phyloP scores from a whole-genome alignment of 2,113 vertebrate genomes.

The Indri indri region DNA sequence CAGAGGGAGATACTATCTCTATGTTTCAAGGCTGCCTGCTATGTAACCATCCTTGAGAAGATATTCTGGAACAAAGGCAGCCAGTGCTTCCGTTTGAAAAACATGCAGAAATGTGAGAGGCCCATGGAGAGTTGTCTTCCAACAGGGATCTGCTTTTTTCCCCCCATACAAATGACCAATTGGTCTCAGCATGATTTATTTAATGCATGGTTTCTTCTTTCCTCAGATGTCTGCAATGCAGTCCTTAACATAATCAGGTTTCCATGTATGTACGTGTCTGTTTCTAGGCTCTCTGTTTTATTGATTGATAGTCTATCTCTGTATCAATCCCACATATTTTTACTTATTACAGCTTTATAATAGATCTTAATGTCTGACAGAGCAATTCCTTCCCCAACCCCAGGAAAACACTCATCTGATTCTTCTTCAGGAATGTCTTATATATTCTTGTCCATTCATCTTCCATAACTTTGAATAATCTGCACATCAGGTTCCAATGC shows the following conservation, averaged over 20 bases:
- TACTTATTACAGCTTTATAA: background rate
- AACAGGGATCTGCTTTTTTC: background rate
- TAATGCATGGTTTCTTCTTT: background rate
- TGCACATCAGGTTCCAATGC: background rate
- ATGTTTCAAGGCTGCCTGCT: background rate
- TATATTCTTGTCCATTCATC: background rate
- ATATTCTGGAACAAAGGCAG: background rate
- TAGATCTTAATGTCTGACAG: background rate
- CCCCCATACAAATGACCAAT: background rate
- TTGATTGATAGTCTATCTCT: background rate
- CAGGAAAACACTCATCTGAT: background rate
- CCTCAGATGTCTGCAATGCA: background rate
- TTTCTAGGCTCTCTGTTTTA: background rate
- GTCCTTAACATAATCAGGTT: background rate
- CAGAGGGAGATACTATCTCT: background rate
- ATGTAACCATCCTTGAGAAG: background rate
- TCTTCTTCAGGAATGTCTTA: background rate
- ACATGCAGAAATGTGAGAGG: background rate
- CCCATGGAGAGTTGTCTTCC: background rate
- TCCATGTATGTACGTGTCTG: background rate
- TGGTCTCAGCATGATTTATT: background rate
- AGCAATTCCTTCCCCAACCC: background rate
- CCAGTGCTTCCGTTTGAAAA: background rate
- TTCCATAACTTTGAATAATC: background rate
- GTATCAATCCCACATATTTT: background rate